These are phyloP conservation scores for Drosophila villosipedis DNA, from an alignment of 2,888 invertebrate genomes.

Conservation along the genomic window DNA sequence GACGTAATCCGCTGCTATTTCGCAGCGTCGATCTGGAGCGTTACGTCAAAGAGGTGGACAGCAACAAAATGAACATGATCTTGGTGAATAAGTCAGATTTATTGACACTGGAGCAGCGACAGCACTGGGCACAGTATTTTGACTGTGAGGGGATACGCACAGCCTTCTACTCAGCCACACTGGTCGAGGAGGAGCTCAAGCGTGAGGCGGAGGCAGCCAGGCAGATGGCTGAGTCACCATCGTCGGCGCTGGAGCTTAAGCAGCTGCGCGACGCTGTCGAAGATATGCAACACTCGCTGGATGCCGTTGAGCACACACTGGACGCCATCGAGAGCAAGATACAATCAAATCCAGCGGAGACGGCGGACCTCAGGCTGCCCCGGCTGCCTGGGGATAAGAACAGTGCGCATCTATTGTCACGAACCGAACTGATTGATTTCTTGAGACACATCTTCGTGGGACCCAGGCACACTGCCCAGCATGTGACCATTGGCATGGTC, in stretches of 20 bases:
- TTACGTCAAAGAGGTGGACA: slow-evolving; percentile 92
- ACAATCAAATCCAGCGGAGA: slow-evolving; percentile 49
- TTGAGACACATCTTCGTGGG: slow-evolving; percentile 88
- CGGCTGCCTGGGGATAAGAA: slow-evolving; percentile 64
- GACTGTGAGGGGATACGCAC: slow-evolving; percentile 89
- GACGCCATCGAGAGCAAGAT: slow-evolving; percentile 87
- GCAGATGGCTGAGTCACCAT: slow-evolving; percentile 33
- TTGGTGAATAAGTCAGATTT: slow-evolving; percentile 98
- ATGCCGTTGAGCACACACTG: slow-evolving; percentile 87
- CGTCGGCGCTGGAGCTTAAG: slow-evolving; percentile 69
- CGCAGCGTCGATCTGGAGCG: slow-evolving; percentile 96
- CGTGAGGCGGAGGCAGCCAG: slow-evolving; percentile 53
- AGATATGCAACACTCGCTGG: slow-evolving; percentile 86
- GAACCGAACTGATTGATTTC: slow-evolving; percentile 90
- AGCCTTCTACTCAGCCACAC: slow-evolving; percentile 96
- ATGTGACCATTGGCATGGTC: slow-evolving; percentile 95
- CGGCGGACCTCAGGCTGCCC: slow-evolving; percentile 15
- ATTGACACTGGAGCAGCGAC: slow-evolving; percentile 91
- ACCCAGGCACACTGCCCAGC: slow-evolving; percentile 85
- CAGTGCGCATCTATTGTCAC: slow-evolving; percentile 86
- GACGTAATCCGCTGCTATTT: slow-evolving; percentile 97
- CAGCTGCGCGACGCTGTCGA: slow-evolving; percentile 86
- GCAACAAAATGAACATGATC: slow-evolving; percentile 91
- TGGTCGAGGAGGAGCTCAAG: slow-evolving; percentile 86
- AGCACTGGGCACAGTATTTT: slow-evolving; percentile 95